Evolutionary conservation across 2,113 vertebrate genomes (phyloP).

Genomic region (Nipponia nippon): DNA sequence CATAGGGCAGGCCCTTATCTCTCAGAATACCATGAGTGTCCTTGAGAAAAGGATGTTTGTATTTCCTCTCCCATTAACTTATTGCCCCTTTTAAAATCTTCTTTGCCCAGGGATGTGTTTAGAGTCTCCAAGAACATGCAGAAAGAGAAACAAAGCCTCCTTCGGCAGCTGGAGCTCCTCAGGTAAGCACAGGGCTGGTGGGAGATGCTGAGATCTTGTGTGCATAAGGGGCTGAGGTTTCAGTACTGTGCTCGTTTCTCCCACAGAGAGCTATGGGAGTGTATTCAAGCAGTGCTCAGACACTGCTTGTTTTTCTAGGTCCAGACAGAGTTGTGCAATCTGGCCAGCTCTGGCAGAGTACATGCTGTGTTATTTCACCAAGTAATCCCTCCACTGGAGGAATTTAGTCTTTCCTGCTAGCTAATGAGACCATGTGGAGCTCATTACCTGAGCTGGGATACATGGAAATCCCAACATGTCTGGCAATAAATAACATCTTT

Average conservation of each 20-base stretch:
- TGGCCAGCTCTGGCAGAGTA: neutral
- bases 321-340: neutral
- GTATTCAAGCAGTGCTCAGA: neutral
- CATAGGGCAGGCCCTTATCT: neutral
- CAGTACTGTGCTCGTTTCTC: neutral
- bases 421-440: neutral
- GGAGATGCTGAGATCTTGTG: neutral
- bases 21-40: neutral
- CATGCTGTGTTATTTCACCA: neutral
- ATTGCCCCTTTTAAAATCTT: neutral
- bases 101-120: slow-evolving; percentile 78
- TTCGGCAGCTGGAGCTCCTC: slow-evolving; percentile 89
- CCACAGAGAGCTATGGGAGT: neutral
- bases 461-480: neutral
- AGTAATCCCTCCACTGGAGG: neutral
- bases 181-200: slow-evolving; percentile 71
- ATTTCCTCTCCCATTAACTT: neutral
- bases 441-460: neutral
- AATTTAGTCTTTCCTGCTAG: neutral
- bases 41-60: neutral
- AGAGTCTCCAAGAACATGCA: slow-evolving; percentile 94
- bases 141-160: slow-evolving; percentile 92
- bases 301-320: neutral
- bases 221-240: neutral
- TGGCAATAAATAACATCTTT: neutral